phyloP scores from a whole-genome alignment of 2,797 vertebrate species.

The Falco berigora region DNA sequence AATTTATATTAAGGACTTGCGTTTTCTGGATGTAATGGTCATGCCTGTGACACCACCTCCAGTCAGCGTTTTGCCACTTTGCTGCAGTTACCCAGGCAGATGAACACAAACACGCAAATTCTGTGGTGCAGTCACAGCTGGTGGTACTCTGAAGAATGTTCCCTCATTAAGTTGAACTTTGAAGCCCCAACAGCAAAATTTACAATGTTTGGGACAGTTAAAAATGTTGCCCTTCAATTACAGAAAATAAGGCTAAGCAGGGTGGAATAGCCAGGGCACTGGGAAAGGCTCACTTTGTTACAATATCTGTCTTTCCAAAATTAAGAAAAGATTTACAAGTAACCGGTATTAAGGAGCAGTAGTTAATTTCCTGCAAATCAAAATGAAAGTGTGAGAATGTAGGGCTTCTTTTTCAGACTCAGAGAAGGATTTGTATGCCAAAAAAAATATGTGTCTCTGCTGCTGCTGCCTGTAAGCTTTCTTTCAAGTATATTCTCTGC shows the following conservation, averaged over 20 bases:
- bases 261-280: neutral
- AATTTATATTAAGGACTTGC: neutral
- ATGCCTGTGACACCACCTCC: neutral
- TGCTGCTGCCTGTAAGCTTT: neutral
- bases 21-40: neutral
- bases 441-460: neutral
- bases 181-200: neutral
- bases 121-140: accelerated
- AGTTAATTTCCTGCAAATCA: neutral
- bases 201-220: neutral
- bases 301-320: neutral
- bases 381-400: neutral
- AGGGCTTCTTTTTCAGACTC: neutral
- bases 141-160: neutral
- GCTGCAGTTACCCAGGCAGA: neutral
- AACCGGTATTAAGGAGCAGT: neutral
- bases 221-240: neutral
- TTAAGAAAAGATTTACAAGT: neutral
- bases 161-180: neutral
- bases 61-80: neutral
- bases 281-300: neutral
- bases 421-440: neutral
- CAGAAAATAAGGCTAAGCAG: neutral
- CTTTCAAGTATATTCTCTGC: neutral
- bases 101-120: neutral